Evolutionary conservation across 2,113 vertebrate genomes (phyloP).

Genomic region (Saguinus midas): DNA sequence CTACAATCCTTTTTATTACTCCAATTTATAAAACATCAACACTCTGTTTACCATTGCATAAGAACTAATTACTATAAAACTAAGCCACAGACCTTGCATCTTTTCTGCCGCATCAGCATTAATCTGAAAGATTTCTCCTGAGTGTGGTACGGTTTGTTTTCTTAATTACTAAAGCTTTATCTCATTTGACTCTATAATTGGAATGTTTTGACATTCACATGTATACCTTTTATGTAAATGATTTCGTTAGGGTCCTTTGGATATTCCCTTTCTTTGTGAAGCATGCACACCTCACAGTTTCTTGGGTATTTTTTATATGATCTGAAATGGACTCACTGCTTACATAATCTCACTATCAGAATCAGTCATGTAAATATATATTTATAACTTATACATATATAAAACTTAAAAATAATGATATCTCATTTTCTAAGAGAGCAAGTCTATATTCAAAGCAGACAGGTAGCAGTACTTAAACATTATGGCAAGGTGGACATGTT

Average conservation of each 20-base stretch:
- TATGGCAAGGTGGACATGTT: background rate
- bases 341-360: background rate
- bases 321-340: background rate
- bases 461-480: background rate
- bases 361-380: background rate
- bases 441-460: background rate
- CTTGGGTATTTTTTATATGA: background rate
- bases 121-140: background rate
- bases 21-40: background rate
- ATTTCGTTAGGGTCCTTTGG: background rate
- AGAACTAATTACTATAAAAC: conserved; percentile 1
- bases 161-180: background rate
- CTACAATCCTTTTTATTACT: background rate
- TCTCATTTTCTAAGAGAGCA: background rate
- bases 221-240: background rate
- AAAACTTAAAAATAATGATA: background rate
- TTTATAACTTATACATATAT: background rate
- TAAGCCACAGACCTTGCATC: background rate
- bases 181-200: background rate
- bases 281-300: background rate
- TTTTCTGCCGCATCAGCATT: background rate
- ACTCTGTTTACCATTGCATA: background rate
- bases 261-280: background rate
- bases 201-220: background rate
- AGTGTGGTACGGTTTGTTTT: background rate